Base-by-base conservation (phyloP, 2,888 invertebrate genomes). In the Synergus itoensis region DNA sequence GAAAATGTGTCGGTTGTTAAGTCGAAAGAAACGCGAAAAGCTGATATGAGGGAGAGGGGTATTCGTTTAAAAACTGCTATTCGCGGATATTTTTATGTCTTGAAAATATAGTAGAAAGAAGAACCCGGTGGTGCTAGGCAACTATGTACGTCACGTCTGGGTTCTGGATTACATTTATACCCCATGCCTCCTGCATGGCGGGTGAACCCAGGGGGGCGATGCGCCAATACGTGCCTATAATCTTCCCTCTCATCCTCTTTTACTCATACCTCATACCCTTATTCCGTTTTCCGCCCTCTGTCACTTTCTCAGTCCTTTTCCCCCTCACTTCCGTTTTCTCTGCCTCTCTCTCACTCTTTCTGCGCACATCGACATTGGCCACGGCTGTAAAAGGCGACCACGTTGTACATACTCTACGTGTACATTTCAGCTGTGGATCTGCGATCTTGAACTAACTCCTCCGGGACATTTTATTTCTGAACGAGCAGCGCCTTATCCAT, bases 181-280 rank as follows among this genome's bases (percentile, higher is more conserved):
- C 87, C 84, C 78, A 75, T 78, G 76, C 79, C 78, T 45, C 79
- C 77, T 16, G 18, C 60, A 60, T 57, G 76, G 79, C 53, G 76
- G 84, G 85, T 77, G 88, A 87, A 79, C 88, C 88, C 88, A 86
- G 84, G 88, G 89, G 91, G 86, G 87, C 90, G 89, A 91, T 91
- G 91, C 91, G 90, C 91, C 91, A 90, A 91, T 91, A 91, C 91
- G 91, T 91, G 91, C 90, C 90, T 89, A 91, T 91, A 91, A 90
- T 89, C 89, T 89, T 88, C 87, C 85, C 78, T 77, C 80, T 82
- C 81, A 40, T 82, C 77, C 82, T 80, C 84, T 83, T 83, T 79
- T 82, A 73, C 80, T 80, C 83, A 69, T 57, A n/a, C 77, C 36
- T 75, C 40, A 18, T 28, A 43, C 28, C 48, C 65, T 45, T 48